Percentiles rank a stretch among this genome's conserved stretches.
These are phyloP conservation scores for Solenopsis fugax DNA, from an alignment of 1,140 invertebrate genomes.

Conservation along the genomic window DNA sequence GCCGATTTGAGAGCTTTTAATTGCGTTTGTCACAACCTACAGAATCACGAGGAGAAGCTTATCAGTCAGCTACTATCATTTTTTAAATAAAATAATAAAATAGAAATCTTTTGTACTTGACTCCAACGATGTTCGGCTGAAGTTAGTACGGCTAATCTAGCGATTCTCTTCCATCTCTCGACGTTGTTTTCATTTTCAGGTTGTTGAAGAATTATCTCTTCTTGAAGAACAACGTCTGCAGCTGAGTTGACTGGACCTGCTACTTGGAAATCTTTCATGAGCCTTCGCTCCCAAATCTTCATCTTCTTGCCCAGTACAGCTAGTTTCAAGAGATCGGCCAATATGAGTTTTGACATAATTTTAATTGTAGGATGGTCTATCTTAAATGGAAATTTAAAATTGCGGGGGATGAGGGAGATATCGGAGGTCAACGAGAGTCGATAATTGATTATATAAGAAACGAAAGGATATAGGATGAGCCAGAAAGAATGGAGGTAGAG, in stretches of 20 bases:
- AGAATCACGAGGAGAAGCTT: neutral
- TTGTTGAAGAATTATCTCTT: constrained; percentile 81
- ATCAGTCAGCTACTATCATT: neutral
- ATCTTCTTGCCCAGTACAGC: constrained; percentile 91
- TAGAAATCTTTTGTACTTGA: constrained; percentile 84
- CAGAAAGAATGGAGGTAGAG: too few species aligned
- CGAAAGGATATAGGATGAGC: too few species aligned
- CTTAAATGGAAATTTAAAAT: too few species aligned
- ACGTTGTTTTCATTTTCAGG: constrained; percentile 89
- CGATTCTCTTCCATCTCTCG: constrained; percentile 91
- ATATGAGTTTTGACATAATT: neutral
- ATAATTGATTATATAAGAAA: too few species aligned
- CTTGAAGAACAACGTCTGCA: constrained; percentile 86
- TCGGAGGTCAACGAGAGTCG: too few species aligned
- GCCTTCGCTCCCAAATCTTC: constrained; percentile 92
- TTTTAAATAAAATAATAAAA: constrained; percentile 10
- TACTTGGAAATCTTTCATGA: constrained; percentile 96
- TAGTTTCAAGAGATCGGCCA: constrained; percentile 72
- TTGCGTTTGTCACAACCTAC: constrained; percentile 77
- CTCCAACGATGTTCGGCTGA: constrained; percentile 91
- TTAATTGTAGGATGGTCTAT: neutral
- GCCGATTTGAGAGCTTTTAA: constrained; percentile 91
- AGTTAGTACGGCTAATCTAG: constrained; percentile 90
- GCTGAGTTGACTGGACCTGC: constrained; percentile 88
- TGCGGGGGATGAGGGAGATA: too few species aligned